Conservation (phyloP, 2,113 vertebrate genomes). For the Syrrhaptes paradoxus region DNA sequence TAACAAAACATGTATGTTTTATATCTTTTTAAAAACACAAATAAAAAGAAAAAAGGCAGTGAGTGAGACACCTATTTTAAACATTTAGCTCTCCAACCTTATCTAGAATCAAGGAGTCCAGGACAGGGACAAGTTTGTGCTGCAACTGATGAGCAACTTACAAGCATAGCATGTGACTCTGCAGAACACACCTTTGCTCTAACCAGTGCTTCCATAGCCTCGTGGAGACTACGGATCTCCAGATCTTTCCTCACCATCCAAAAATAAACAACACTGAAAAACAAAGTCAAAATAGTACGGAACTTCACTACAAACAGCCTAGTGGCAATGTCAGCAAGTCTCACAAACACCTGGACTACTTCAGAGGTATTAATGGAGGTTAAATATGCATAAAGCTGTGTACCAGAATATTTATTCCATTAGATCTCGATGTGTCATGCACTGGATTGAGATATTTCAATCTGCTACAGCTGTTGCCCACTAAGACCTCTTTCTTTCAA, state of each 20-base stretch:
- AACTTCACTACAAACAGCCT: not conserved
- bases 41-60: fast-evolving
- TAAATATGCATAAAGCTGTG: not conserved
- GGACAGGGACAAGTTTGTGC: too few species aligned
- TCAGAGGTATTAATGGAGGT: not conserved
- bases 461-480: not conserved
- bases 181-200: not conserved
- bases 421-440: not conserved
- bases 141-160: not conserved
- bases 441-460: not conserved
- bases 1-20: not conserved
- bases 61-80: not conserved
- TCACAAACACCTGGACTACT: not conserved
- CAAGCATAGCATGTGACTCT: not conserved
- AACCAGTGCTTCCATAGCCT: not conserved
- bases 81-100: not conserved
- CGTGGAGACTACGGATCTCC: not conserved
- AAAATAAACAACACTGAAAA: not conserved
- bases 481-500: not conserved
- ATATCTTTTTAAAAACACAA: not conserved
- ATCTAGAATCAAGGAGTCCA: not conserved
- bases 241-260: not conserved
- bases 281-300: not conserved
- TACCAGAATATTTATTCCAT: not conserved
- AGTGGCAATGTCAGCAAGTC: not conserved